Percentiles rank a stretch among this genome's conserved stretches.
These are phyloP conservation scores for Daubentonia madagascariensis DNA, from an alignment of 2,113 vertebrate genomes.

Conservation along the genomic window DNA sequence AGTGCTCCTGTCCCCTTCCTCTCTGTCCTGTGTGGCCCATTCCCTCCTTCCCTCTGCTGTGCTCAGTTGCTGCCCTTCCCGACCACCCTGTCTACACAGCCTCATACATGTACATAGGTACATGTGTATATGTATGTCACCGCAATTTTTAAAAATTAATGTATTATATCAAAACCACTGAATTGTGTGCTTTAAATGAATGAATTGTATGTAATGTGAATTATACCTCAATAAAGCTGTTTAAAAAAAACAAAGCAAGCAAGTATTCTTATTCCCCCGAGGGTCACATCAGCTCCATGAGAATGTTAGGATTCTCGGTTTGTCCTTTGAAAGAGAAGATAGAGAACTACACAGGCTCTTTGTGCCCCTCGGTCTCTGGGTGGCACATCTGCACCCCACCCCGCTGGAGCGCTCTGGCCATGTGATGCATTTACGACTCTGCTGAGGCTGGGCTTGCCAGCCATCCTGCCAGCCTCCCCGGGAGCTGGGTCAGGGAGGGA, in stretches of 20 bases:
- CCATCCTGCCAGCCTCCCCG: no score
- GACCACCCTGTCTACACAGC: not conserved
- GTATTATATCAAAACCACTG: not conserved
- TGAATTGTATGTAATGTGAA: not conserved
- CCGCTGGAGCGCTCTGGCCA: fast-evolving
- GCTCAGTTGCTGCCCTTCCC: not conserved
- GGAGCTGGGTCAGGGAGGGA: not conserved
- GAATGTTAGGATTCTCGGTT: not conserved
- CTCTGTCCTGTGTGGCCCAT: no score
- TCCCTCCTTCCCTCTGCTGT: no score
- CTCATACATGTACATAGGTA: not conserved
- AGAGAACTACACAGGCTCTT: no score
- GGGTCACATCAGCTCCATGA: fast-evolving
- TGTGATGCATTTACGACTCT: not conserved
- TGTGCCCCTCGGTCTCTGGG: not conserved
- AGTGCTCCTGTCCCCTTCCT: not conserved
- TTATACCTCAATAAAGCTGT: not conserved
- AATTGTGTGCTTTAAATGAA: not conserved
- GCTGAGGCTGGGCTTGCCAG: no score
- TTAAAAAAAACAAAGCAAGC: not conserved
- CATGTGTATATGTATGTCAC: not conserved
- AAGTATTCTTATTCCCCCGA: not conserved
- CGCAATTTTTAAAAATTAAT: not conserved
- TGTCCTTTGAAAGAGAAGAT: not conserved
- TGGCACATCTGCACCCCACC: not conserved